These are phyloP conservation scores for Sus cebifrons DNA, from an alignment of 2,797 vertebrate genomes.

Conservation along the genomic window DNA sequence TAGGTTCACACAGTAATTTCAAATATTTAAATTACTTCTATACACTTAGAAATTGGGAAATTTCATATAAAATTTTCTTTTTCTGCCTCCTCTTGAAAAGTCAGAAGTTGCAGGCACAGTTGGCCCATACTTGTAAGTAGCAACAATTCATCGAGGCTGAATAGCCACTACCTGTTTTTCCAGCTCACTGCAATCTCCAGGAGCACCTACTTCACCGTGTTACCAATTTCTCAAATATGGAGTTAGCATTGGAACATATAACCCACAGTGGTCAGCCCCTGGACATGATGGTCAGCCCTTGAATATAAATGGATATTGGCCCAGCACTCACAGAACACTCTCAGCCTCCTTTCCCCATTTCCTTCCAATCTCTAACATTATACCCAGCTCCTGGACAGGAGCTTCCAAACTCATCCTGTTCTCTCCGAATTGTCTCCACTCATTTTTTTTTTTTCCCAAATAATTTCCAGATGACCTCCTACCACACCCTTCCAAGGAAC, in stretches of 20 bases:
- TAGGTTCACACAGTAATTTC: neutral
- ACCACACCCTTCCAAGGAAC: neutral
- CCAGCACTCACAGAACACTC: neutral
- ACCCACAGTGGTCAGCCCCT: neutral
- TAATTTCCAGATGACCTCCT: constrained; percentile 67
- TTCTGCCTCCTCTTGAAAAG: constrained; percentile 16
- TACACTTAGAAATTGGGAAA: neutral
- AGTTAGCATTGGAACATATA: neutral
- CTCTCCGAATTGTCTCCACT: constrained; percentile 42
- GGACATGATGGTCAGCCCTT: neutral
- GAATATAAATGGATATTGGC: neutral
- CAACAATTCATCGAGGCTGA: neutral
- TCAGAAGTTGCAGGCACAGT: neutral
- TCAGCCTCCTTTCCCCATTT: neutral
- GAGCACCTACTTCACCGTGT: neutral
- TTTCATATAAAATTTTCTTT: neutral
- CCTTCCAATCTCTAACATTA: constrained; percentile 31
- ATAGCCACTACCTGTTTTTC: neutral
- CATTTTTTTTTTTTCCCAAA: constrained; percentile 60
- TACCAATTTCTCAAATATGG: neutral
- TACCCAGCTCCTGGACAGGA: neutral
- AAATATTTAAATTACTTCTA: neutral
- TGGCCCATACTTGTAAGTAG: neutral
- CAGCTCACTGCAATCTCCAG: neutral
- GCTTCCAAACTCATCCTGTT: constrained; percentile 1